These are phyloP conservation scores for Cepaea nemoralis DNA, from an alignment of 1,140 invertebrate genomes.

Conservation along the genomic window DNA sequence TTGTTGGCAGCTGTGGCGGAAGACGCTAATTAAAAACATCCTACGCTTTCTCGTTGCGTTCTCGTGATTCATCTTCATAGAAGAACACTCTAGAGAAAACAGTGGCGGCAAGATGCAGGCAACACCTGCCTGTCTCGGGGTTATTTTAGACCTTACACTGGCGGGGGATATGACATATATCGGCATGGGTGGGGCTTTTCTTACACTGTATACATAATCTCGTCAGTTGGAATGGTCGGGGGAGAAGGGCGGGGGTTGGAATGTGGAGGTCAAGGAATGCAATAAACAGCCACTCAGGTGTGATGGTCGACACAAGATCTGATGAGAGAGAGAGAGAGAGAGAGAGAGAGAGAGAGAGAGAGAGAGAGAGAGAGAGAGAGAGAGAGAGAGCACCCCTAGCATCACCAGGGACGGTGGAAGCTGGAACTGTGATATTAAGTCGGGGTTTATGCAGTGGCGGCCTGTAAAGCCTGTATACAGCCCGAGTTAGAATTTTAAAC, in stretches of 20 bases:
- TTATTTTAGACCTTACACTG: not conserved
- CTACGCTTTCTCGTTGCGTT: not conserved
- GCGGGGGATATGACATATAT: not conserved
- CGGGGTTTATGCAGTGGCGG: too few relatives aligned
- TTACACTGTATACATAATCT: not conserved
- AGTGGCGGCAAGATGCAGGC: not conserved
- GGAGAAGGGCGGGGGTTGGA: not conserved
- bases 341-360: too few relatives aligned
- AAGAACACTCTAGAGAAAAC: not conserved
- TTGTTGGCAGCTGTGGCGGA: not conserved
- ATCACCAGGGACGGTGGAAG: too few relatives aligned
- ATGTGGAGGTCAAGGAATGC: not conserved
- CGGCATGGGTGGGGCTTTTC: not conserved
- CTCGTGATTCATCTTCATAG: not conserved
- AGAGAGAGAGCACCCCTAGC: too few relatives aligned
- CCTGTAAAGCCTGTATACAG: too few relatives aligned
- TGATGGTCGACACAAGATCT: not conserved
- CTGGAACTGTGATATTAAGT: too few relatives aligned
- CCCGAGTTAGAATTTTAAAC: too few relatives aligned
- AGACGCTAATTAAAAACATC: not conserved
- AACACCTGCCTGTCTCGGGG: not conserved
- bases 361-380: too few relatives aligned
- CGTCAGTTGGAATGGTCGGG: not conserved
- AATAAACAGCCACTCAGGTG: not conserved
- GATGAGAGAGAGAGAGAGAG: not conserved